Evolutionary conservation across 2,113 vertebrate species (phyloP).

Genomic region (Eira barbara): DNA sequence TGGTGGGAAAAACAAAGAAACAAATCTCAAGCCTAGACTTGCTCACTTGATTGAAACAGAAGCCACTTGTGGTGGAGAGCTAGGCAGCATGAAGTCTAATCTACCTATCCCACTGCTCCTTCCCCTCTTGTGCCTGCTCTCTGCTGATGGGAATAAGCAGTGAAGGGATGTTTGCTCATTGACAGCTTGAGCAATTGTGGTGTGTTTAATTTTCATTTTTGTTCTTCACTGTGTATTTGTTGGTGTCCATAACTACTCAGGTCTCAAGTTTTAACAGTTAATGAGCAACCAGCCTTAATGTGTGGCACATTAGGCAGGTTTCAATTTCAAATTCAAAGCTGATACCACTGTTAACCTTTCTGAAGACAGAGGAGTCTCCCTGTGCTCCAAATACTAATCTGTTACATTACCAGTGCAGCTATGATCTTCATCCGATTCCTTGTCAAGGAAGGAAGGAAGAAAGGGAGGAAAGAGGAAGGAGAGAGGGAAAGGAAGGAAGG

Average conservation of each 20-base stretch:
- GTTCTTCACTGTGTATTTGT: background rate
- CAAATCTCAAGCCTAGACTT: background rate
- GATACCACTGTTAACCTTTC: background rate
- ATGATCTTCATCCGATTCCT: background rate
- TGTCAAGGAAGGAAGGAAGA: background rate
- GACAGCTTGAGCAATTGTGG: background rate
- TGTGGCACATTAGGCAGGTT: background rate
- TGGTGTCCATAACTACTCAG: background rate
- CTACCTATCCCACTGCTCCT: rapidly evolving
- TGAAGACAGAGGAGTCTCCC: background rate
- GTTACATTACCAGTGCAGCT: background rate
- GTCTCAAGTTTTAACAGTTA: background rate
- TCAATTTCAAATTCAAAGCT: background rate
- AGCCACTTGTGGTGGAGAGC: background rate
- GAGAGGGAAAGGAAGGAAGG: too few species aligned
- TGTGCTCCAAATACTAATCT: background rate
- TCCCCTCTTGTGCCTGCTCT: background rate
- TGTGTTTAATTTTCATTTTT: background rate
- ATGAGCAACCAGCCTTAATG: background rate
- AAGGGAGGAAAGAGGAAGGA: background rate
- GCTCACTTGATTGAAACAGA: background rate
- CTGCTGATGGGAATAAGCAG: background rate
- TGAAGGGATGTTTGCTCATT: background rate
- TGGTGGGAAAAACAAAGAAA: background rate
- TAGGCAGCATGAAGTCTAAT: too few species aligned